Evolutionary conservation across 1,140 invertebrate genomes (phyloP), one percentile per base, ranked within the genome.

Genomic region (Anthonomus grandis): DNA sequence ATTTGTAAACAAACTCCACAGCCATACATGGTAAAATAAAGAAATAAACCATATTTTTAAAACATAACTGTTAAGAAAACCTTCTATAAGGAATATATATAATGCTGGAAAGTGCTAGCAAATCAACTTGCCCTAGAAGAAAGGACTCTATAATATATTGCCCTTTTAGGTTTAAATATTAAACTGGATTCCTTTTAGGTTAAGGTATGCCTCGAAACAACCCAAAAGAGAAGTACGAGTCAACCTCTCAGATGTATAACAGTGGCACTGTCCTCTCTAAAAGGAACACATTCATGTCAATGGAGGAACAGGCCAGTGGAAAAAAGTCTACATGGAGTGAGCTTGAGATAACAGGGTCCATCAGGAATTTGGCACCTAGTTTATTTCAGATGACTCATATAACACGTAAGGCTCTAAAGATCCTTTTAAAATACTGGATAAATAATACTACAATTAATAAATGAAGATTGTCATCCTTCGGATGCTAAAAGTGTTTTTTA

Each of bases 321-420:
- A 93, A 94, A 75, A 91, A 92, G 77, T 90, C 91, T 64, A 83
- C 85, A 75, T 95, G 91, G 91, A 70, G 63, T 47, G 70, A 72
- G 62, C 61, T 72, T 63, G 69, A 72, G 70, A 73, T 71, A 74
- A 72, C 68, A 95, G 93, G 93, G 76, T 89, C 85, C 78, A 89
- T 98, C 67, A 84, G 91, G 65, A 95, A 95, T 71, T 78, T 98
- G 57, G 94, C 92, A 77, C 88, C 91, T 31, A 84, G 86, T 65
- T 78, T 98, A 65, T 98, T 93, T 86, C 84, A 90, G 71, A 82
- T 96, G 70, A 85, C 86, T 52, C 90, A 97, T 79, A 78, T 98
- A 63, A 97, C 93, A 41, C 88, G 89, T 62, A 55, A 51, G 12
- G 10, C n/a, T 21, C 23, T 17, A 45, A 45, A 22, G n/a, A n/a